Base-by-base conservation (phyloP, 1,140 invertebrate species). In the Maconellicoccus hirsutus region DNA sequence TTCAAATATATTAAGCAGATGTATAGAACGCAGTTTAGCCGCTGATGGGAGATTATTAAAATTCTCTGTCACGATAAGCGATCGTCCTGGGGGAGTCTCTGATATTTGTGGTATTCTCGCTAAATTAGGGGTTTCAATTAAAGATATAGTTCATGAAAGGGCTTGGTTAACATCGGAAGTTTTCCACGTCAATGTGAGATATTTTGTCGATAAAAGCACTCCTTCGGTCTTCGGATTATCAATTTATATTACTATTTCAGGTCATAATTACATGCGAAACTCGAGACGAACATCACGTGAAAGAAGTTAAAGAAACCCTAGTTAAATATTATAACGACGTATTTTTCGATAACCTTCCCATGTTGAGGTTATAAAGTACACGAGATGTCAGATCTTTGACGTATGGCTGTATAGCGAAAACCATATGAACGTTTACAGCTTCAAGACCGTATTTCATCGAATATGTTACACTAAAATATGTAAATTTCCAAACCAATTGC, bases 61-160 rank as follows among this genome's bases (percentile, higher is more conserved):
- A 76, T 93, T 96, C 78, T 87, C 87, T 75, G 91, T 92, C 6
- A 92, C 89, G 0, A 87, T 96, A 8, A 89, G 85, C 75, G 94
- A 96, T 80, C 81, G 91, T 72, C 92, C 91, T 0, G 90, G 90
- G 7, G 92, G 93, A 16, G 93, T 96, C 66, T 87, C 90, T 4
- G 92, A 96, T 77, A 81, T 96, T 0, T 91, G 91, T 75, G 85
- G 84, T 75, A 77, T 91, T 16, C 82, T 96, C 4, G 83, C 86
- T 0, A 84, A 84, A 3, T 81, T 89, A 25, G 93, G 93, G 1
- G 93, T 93, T 4, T 93, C 90, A 42, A 93, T 97, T 70, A 96
- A 96, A 79, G 93, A 96, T 76, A 93, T 97, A 71, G 89, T 93
- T 79, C 94, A 96, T 79, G 94, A 96, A 79, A 82, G 94, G 72